Evolutionary conservation across 1,140 invertebrate species (phyloP).

Genomic region (Orchesella cincta): DNA sequence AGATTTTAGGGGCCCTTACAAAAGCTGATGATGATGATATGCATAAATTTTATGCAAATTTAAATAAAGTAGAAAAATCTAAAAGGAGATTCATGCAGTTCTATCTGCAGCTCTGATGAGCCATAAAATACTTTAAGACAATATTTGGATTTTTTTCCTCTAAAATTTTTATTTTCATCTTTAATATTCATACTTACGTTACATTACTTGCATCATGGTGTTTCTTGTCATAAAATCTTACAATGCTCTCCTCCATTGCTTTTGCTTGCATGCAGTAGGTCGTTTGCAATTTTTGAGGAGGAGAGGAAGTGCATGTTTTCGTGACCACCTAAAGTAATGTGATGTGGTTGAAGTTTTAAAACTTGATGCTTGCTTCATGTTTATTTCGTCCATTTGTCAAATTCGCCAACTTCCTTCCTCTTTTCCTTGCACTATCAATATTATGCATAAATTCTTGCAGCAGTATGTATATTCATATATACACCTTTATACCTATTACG

Average conservation of each 20-base stretch:
- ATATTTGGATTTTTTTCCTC: too few species aligned
- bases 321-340: slow-evolving; percentile 8
- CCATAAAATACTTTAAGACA: too few species aligned
- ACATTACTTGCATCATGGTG: background rate
- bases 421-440: background rate
- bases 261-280: background rate
- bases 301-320: slow-evolving; percentile 21
- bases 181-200: background rate
- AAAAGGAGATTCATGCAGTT: too few species aligned
- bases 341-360: background rate
- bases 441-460: background rate
- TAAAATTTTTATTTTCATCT: too few species aligned
- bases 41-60: too few species aligned
- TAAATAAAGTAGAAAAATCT: too few species aligned
- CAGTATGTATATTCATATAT: too few species aligned
- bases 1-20: too few species aligned
- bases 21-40: too few species aligned
- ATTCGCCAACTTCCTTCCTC: slow-evolving; percentile 24
- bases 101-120: too few species aligned
- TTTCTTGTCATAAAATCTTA: background rate
- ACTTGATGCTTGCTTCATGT: background rate
- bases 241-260: background rate
- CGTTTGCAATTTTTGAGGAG: background rate
- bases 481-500: too few species aligned
- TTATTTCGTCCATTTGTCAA: slow-evolving; percentile 11